Evolutionary conservation across 2,797 vertebrate species (phyloP), one percentile per base, ranked within the genome.

Genomic region (Muscicapa comitata): DNA sequence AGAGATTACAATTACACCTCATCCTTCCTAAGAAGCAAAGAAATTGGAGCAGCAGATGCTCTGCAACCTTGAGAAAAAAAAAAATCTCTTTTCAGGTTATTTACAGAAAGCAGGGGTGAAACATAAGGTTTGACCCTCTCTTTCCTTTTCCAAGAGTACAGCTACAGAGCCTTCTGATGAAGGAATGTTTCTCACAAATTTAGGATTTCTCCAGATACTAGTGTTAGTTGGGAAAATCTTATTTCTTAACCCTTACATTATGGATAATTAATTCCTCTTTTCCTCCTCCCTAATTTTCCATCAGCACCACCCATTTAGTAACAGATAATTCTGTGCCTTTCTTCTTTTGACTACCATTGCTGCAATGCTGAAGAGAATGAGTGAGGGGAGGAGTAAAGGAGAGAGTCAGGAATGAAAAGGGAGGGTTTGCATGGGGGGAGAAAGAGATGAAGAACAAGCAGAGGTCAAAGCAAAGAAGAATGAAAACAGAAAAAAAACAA

Each of bases 181-280:
- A 88, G 65, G 54, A 83, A 47, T 0, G 2, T 75, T 96, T 91
- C 93, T 90, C 63, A 75, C 21, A 92, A 90, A 96, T 88, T 93
- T 82, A 82, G 68, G 72, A 91, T 90, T 92, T 86, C 66, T 80
- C 85, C 73, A 90, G 72, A 82, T 95, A 88, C 71, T 86, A 82
- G 66, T 81, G 74, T 58, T 91, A 92, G 82, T 94, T 85, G 57
- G 63, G 80, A 91, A 93, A 95, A 95, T 76, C 91, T 91, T 75
- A 95, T 88, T 95, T 93, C 93, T 96, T 97, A 95, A 94, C 88
- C 68, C 83, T 93, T 95, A 82, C 51, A 91, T 95, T 96, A 96
- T 74, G 43, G 95, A 95, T 96, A 97, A 97, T 97, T 97, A 97
- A 96, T 96, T 95, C 94, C 88, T 92, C 93, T 70, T 96, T 96